Evolutionary conservation across 2,797 vertebrate species (phyloP), one percentile per base, ranked within the genome.

Genomic region (Schizopygopsis pylzovi): DNA sequence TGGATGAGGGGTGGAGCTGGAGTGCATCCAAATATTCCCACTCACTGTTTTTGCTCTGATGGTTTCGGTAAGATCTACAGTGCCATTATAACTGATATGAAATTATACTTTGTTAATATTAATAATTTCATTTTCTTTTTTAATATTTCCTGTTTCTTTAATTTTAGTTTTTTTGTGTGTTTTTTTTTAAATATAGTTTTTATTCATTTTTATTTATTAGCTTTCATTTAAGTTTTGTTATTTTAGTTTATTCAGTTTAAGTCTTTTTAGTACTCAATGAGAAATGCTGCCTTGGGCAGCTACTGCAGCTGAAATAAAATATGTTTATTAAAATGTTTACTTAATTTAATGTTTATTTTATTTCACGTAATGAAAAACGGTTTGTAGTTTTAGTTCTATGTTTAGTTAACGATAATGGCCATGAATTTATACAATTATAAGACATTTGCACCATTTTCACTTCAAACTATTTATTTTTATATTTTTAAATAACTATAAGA

Each of bases 1-100:
- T 61, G 54, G 67, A 67, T 68, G 63, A 70, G 65, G n/a, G 18
- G 54, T 18, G 54, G 77, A 63, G 56, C 39, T 79, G 77, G 39
- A 79, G 37, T 4, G 4, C n/a, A 2, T 61, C 56, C 77, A 79
- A 79, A 61, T 9, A 41, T 59, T 61, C 76, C 76, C 39, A 79
- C 76, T 43, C 54, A 79, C 15, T 61, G 39, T 11, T 61, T 61
- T 43, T 61, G 56, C 76, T 43, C 54, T 43, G 39, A 43, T 18
- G 37, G 13, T 61, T 61, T 9, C 15, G 37, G 37, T 15, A 16
- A 77, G 75, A 33, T 76, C 18, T 54, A 12, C 56, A 61, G 59
- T 61, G n/a, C 28, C 12, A 33, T 33, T 65, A 65, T 28, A 28
- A 65, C 12, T 8, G 13, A 15, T 16, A 33, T 28, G 5, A 28